Evolutionary conservation across 2,888 invertebrate species (phyloP).

Genomic region (Stramonita haemastoma): DNA sequence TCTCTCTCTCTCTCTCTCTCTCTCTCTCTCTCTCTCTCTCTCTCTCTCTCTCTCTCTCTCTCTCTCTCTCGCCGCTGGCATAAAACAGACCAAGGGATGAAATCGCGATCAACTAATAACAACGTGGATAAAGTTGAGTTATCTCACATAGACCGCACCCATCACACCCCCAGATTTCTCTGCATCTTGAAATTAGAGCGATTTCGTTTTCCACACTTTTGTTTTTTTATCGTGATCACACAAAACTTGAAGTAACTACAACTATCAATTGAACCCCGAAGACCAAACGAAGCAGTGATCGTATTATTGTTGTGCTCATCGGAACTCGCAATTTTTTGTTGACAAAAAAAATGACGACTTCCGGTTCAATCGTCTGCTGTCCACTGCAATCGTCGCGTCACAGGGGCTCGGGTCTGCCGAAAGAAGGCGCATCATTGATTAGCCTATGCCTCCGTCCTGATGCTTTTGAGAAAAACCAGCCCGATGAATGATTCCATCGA

Average conservation of each 20-base stretch:
- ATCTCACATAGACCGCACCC: not conserved
- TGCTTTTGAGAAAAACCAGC: constrained; percentile 11
- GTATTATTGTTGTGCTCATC: too few relatives aligned
- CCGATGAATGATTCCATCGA: constrained; percentile 38
- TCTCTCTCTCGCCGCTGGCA: too few relatives aligned
- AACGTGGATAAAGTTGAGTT: not conserved
- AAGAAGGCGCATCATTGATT: not conserved
- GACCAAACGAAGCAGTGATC: too few relatives aligned
- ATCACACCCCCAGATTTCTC: too few relatives aligned
- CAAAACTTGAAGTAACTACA: too few relatives aligned
- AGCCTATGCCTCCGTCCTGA: constrained; percentile 6
- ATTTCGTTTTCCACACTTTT: too few relatives aligned
- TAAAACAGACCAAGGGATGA: not conserved
- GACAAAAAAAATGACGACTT: constrained; percentile 37
- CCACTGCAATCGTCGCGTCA: constrained; percentile 13
- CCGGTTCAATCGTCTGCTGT: constrained; percentile 37
- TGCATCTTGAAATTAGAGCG: too few relatives aligned
- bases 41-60: not conserved
- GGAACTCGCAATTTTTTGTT: not conserved
- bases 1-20: constrained; percentile 10
- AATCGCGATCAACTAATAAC: not conserved
- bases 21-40: constrained; percentile 4
- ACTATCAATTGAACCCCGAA: too few relatives aligned
- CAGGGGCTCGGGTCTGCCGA: not conserved
- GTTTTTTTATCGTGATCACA: too few relatives aligned